A percentile compares a stretch with the other conserved stretches of the same genome.
Conservation (phyloP, 2,888 invertebrate genomes). For the Aphidius colemani region DNA sequence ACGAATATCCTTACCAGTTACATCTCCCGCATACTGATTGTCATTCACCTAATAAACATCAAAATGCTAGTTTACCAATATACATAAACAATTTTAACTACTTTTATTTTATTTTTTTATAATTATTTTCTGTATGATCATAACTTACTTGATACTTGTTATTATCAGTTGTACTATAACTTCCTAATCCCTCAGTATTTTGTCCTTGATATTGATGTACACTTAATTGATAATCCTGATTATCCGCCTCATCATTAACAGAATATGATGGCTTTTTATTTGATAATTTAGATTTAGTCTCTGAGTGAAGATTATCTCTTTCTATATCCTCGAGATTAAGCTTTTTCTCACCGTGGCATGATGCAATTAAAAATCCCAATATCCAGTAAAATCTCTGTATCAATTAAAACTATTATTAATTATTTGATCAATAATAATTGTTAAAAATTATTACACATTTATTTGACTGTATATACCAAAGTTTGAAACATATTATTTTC, state of each 20-base stretch:
- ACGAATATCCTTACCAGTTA: conserved; percentile 38
- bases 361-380: conserved; percentile 41
- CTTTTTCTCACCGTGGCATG: conserved; percentile 65
- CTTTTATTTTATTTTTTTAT: neutral
- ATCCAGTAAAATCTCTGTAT: conserved; percentile 45
- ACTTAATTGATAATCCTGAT: conserved; percentile 35
- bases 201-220: conserved; percentile 32
- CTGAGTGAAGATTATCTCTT: conserved; percentile 69
- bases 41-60: conserved; percentile 33
- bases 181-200: conserved; percentile 26
- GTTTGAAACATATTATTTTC: neutral
- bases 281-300: conserved; percentile 57
- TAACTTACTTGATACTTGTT: conserved; percentile 35
- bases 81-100: neutral
- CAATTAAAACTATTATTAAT: conserved; percentile 20
- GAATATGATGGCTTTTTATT: conserved; percentile 41
- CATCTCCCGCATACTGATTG: conserved; percentile 40
- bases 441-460: conserved; percentile 5
- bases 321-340: conserved; percentile 77
- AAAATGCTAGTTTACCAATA: neutral
- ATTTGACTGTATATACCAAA: neutral
- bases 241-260: conserved; percentile 38
- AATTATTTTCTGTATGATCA: neutral
- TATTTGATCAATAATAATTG: neutral
- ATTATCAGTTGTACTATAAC: conserved; percentile 30